Evolutionary conservation across 53 echinoderm and acorn worm species (phyloP), one percentile per base, ranked within the genome.

Genomic region (Pentamera pediparva): DNA sequence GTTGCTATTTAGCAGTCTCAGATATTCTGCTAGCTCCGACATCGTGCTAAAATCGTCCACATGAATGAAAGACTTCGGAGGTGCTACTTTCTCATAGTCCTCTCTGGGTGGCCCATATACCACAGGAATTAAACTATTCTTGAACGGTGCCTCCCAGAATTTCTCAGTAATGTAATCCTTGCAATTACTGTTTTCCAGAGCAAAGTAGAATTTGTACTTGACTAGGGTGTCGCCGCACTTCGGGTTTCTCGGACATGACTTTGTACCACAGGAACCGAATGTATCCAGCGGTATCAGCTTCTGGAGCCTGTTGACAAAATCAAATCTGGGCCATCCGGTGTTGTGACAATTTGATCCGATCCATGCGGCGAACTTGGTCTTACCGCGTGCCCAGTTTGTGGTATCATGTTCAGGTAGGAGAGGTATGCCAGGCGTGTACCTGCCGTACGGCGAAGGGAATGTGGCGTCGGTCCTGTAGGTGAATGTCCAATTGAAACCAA

Each of bases 141-240:
- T 56, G 2, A 80, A 32, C 2, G 91, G 54, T 8, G 77, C 81
- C 21, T 79, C 65, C 92, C 92, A 92, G 18, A 92, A 70, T 52
- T 84, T 92, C 60, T 92, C 89, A 0, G 92, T 92, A n/a, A 92
- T 92, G 62, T 89, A 92, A 60, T 92, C 92, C 0, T 70, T 85
- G 59, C 92, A 92, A 30, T 89, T 84, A 29, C 84, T 84, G 57
- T 92, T 92, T 31, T 92, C 92, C 22, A 92, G 45, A 4, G 92
- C 77, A 15, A 92, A 55, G 38, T 63, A 80, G 45, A 92, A 92
- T 48, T 92, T 92, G 32, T 88, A 88, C 27, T 59, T 39, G 47
- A 84, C 32, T 20, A 76, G 36, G 27, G 47, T 61, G 33, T 83
- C 75, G 9, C 82, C 81, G 19, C 58, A 78, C 51, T 89, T 74